Conservation (phyloP, 2,113 vertebrate genomes). For the Megalops atlanticus region DNA sequence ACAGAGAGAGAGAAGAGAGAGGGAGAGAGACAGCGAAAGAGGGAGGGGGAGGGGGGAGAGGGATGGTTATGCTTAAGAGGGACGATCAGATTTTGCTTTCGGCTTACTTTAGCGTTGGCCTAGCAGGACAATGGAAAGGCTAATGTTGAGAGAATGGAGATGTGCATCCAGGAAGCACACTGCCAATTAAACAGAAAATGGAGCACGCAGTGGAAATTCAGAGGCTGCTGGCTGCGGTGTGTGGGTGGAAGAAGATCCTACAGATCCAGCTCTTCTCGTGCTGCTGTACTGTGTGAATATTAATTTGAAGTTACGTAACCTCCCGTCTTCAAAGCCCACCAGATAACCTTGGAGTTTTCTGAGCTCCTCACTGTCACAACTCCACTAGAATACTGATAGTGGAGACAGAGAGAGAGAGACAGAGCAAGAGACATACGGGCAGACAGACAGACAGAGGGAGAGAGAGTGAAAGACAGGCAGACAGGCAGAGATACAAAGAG, state of each 20-base stretch:
- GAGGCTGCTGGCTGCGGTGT: conserved; percentile 53
- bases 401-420: too few species aligned
- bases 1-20: too few species aligned
- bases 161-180: conserved; percentile 47
- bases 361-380: conserved; percentile 22
- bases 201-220: conserved; percentile 53
- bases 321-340: conserved; percentile 48
- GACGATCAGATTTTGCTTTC: too few species aligned
- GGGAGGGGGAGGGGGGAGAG: too few species aligned
- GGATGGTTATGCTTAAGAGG: too few species aligned
- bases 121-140: conserved; percentile 25
- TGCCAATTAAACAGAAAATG: conserved; percentile 60
- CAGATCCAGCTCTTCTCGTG: conserved; percentile 61
- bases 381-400: conserved; percentile 47
- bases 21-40: too few species aligned
- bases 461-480: too few species aligned
- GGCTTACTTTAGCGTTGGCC: neutral
- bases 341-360: conserved; percentile 18
- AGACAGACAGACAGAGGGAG: too few species aligned
- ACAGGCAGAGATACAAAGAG: too few species aligned
- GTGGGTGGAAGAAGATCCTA: conserved; percentile 64
- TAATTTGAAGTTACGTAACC: conserved; percentile 67
- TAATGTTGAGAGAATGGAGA: conserved; percentile 60
- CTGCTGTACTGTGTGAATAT: conserved; percentile 59
- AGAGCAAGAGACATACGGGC: too few species aligned